Evolutionary conservation across 2,888 invertebrate genomes (phyloP), one percentile per base, ranked within the genome.

Genomic region (Stenichneumon culpator): DNA sequence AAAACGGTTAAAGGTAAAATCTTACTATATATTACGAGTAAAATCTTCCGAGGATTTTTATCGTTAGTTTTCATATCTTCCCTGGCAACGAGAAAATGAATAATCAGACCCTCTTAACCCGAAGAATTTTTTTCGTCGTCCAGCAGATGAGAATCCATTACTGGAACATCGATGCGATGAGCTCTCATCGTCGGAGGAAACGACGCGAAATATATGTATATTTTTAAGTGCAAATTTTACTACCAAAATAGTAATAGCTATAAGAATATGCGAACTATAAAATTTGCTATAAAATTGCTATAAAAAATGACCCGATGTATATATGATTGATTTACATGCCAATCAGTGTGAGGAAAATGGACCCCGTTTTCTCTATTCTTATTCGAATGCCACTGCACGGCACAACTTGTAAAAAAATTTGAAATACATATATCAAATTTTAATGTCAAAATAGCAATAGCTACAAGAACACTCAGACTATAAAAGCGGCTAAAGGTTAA

Each of bases 91-190:
- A 57, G 57, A 57, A 22, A 57, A 25, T 57, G 57, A 57, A 57
- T 25, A 57, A 57, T 57, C 14, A 57, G 57, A 57, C 25, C 57
- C 57, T 57, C 57, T 25, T 57, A 57, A 57, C 57, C 25, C 57
- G 11, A 54, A 14, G 14, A 25, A 50, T 50, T 25, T 57, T 57
- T 25, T 25, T 25, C 57, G 3, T 57, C 14, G 22, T 57, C 57
- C 22, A 11, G 25, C 14, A 57, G 57, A 57, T 57, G 57, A 22
- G 25, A 57, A 25, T 11, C 7, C 57, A 57, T 57, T 57, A 57
- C 25, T 25, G 57, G 11, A 57, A 11, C 57, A 25, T 25, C 50
- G 50, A 16, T 3, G 50, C 16, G 14, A 25, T 11, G 57, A 25
- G 57, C 25, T 9, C 57, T 57, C 52, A 52, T 52, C 52, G 52